Conservation (phyloP, 2,888 invertebrate genomes). For the Ommatoiulus sabulosus region DNA sequence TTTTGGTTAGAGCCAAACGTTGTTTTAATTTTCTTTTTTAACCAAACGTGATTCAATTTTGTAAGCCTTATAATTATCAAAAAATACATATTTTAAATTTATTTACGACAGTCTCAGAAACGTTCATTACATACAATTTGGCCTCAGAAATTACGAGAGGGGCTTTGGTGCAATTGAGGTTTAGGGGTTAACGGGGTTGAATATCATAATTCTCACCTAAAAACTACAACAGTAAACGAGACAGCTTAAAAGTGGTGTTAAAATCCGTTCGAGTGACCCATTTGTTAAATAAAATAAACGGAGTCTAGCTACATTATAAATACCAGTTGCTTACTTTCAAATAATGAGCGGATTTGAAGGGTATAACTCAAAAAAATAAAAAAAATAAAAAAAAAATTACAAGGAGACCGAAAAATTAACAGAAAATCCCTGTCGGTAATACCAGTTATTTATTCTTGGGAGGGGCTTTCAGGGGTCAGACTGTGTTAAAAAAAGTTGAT, state of each 20-base stretch:
- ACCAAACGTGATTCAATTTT: too few species aligned
- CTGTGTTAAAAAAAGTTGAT: neutral
- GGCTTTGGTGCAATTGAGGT: constrained; percentile 3
- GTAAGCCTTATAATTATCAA: too few species aligned
- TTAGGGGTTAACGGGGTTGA: constrained; percentile 8
- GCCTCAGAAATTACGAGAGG: neutral
- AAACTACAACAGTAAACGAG: neutral
- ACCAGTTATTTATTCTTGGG: constrained; percentile 8
- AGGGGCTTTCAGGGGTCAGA: neutral
- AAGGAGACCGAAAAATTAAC: neutral
- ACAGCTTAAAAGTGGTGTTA: neutral
- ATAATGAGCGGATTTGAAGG: neutral
- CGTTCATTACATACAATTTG: neutral
- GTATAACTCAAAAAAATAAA: neutral
- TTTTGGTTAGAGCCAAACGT: too few species aligned
- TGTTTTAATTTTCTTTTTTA: too few species aligned
- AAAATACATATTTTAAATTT: neutral
- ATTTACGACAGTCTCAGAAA: neutral
- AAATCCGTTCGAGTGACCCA: constrained; percentile 28
- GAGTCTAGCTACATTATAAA: neutral
- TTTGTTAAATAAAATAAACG: neutral
- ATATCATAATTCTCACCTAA: constrained; percentile 23
- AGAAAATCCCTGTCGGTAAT: neutral
- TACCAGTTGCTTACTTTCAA: neutral
- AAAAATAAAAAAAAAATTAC: neutral